A percentile compares a stretch with the other conserved stretches of the same genome.
Conservation (phyloP, 2,113 vertebrate species). For the Ammodytes marinus region DNA sequence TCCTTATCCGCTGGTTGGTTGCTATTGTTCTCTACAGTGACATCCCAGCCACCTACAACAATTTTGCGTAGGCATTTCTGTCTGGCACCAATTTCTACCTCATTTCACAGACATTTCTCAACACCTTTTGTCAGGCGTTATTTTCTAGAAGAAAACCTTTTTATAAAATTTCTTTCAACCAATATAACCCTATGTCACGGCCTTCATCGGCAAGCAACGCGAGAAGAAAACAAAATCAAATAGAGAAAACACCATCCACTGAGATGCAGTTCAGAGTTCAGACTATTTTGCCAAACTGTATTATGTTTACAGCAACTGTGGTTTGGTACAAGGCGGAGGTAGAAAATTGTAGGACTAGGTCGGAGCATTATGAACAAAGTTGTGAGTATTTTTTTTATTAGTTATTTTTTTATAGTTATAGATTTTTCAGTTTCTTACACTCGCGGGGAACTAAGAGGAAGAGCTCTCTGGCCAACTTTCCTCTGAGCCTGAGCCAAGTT, state of each 20-base stretch:
- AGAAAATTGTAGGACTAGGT: conserved; percentile 10
- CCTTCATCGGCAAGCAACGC: not conserved
- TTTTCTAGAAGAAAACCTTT: not conserved
- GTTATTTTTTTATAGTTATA: conserved; percentile 1
- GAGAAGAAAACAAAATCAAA: not conserved
- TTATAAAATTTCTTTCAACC: not conserved
- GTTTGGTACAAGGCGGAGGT: not conserved
- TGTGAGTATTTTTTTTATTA: not conserved
- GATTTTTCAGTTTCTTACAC: conserved; percentile 29
- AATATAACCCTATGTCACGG: not conserved
- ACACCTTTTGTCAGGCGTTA: not conserved
- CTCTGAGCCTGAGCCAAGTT: conserved; percentile 46
- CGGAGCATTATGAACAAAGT: conserved; percentile 13
- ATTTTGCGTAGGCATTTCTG: not conserved
- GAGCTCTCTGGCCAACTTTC: conserved; percentile 37
- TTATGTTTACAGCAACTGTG: not conserved
- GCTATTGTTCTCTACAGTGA: not conserved
- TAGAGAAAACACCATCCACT: not conserved
- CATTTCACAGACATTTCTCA: not conserved
- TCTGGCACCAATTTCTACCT: not conserved
- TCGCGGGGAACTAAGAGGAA: conserved; percentile 39
- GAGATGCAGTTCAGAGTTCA: not conserved
- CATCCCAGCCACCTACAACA: no score
- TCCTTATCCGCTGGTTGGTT: not conserved
- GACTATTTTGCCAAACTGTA: not conserved